phyloP scores from a whole-genome alignment of 2,888 invertebrate species.

The Ariolimax columbianus region DNA sequence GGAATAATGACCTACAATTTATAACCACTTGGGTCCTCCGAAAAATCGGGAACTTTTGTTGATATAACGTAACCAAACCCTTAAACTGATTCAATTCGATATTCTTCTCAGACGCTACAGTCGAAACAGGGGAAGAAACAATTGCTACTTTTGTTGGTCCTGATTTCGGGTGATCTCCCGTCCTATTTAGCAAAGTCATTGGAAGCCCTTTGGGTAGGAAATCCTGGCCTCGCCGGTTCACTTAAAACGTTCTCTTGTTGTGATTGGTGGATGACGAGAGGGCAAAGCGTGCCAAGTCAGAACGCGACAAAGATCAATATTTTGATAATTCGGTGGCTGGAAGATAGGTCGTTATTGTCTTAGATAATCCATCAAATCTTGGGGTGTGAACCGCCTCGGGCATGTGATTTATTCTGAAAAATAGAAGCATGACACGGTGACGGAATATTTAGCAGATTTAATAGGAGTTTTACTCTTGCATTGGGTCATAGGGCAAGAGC shows the following conservation, averaged over 20 bases:
- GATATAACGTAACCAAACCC: no score
- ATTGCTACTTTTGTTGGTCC: background rate
- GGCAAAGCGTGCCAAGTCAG: conserved; percentile 16
- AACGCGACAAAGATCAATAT: conserved; percentile 20
- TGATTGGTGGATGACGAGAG: background rate
- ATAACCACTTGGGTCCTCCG: no score
- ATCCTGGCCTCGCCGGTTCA: background rate
- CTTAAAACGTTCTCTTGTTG: background rate
- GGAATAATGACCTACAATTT: no score
- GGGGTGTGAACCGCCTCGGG: background rate
- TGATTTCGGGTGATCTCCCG: background rate
- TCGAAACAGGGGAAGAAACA: background rate
- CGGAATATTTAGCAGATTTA: background rate
- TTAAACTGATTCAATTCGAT: no score
- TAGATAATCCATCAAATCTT: background rate
- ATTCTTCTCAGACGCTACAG: no score
- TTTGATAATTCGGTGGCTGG: conserved; percentile 12
- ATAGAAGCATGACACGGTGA: background rate
- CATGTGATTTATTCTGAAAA: background rate
- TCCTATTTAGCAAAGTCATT: background rate
- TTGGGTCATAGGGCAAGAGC: no score
- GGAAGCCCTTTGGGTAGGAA: background rate
- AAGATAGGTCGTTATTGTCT: no score
- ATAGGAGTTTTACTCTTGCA: background rate
- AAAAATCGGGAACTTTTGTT: no score